Conservation (phyloP, 2,797 vertebrate species). For the Hoplostethus atlanticus region DNA sequence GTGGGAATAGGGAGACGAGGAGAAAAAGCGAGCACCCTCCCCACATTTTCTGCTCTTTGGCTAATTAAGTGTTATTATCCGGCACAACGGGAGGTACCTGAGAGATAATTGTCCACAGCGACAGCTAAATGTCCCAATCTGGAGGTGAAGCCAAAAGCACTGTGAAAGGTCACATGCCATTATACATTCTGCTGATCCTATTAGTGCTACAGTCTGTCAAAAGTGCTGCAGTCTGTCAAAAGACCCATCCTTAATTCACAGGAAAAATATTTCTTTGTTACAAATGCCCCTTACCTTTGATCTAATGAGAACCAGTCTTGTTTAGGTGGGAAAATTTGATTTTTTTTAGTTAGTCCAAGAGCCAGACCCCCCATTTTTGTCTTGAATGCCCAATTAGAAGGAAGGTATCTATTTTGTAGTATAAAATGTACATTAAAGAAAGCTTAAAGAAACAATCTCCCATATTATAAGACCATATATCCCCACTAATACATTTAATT, state of each 20-base stretch:
- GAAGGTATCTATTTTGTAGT: conserved; percentile 52
- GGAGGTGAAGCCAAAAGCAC: conserved; percentile 80
- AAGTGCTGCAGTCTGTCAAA: too few relatives aligned
- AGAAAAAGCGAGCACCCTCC: conserved; percentile 40
- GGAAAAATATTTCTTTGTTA: conserved; percentile 37
- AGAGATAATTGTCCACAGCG: conserved; percentile 86
- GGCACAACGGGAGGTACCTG: conserved; percentile 84
- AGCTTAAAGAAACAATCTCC: too few relatives aligned
- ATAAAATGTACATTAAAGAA: conserved; percentile 16
- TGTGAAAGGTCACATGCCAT: conserved; percentile 83
- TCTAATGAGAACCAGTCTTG: conserved; percentile 53
- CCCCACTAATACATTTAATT: neutral
- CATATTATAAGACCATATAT: neutral
- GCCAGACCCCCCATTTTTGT: conserved; percentile 13
- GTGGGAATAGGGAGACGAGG: conserved; percentile 43
- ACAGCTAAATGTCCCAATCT: conserved; percentile 85
- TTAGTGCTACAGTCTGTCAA: conserved; percentile 76
- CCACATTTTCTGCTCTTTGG: conserved; percentile 64
- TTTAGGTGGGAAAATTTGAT: conserved; percentile 49
- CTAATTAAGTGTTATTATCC: conserved; percentile 88
- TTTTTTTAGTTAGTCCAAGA: conserved; percentile 44
- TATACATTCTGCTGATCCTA: conserved; percentile 79
- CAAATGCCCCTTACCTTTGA: conserved; percentile 42
- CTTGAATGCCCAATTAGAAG: conserved; percentile 45
- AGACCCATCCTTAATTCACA: conserved; percentile 60